Base-by-base conservation (phyloP, 1,140 invertebrate species). In the Lepeophtheirus salmonis region DNA sequence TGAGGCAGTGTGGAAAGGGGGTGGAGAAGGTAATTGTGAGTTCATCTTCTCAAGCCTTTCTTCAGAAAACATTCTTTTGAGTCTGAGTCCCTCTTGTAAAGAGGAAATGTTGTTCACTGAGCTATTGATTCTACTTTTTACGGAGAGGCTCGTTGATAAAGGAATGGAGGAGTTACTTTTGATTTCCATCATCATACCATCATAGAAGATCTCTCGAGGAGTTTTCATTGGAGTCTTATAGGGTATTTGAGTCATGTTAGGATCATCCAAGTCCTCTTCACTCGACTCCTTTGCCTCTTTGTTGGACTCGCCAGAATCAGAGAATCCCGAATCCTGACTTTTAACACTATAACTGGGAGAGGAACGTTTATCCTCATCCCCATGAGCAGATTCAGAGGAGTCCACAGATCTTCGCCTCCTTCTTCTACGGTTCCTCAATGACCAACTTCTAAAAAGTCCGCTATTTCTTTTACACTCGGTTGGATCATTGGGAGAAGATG, bases 311-410 rank as follows among this genome's bases (percentile, higher is more conserved):
- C 52, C 52, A 1, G 52, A 54, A 23, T 57, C 55, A 17, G 55
- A 57, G 26, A 26, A 57, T 14, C 55, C 55, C 13, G 55, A 57
- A 24, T 57, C 55, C 26, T 57, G 55, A 23, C 55, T 57, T 21
- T 57, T 57, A 30, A 17, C 17, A 21, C 23, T 26, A 25, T 41
- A 26, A n/a, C 55, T 57, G 2, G 55, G 55, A 4, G 55, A 57
- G 30, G 20, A 57, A n/a, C 55, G 55, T 57, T 57, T 16, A 17
- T 26, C 26, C 16, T 57, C 55, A 41, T 25, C 50, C 50, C n/a
- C 30, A 10, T 41, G 6, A n/a, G 30, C n/a, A 41, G 6, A 6
- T 41, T 41, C 30, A 10, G 6, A 6, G 30, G 30, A 41, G n/a
- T n/a, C n/a, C n/a, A n/a, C n/a, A 41, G 30, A 41, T n/a, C 30